Percentiles rank a stretch among this genome's conserved stretches.
Conservation (phyloP, 2,113 vertebrate genomes). For the Atrichornis clamosus region DNA sequence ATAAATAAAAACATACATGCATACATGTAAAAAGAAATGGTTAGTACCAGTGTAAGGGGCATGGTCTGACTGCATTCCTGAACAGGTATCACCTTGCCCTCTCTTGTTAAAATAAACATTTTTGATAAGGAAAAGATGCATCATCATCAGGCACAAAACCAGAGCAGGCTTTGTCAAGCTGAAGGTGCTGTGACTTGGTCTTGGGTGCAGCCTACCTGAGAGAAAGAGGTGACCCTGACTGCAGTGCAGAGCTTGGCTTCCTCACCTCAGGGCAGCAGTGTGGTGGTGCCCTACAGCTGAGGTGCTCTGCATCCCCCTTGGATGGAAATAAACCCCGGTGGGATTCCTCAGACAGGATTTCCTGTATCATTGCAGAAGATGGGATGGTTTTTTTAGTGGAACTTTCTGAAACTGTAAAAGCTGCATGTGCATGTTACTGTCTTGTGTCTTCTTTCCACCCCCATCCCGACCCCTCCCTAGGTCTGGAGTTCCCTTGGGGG, state of each 20-base stretch:
- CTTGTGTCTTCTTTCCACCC: neutral
- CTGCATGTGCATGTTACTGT: neutral
- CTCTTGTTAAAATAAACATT: neutral
- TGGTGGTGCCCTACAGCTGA: neutral
- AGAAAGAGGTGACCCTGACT: neutral
- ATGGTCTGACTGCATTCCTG: constrained; percentile 2
- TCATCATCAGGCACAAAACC: neutral
- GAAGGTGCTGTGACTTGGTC: neutral
- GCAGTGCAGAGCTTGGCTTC: neutral
- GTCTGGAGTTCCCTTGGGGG: constrained; percentile 98
- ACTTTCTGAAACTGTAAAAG: neutral
- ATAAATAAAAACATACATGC: neutral
- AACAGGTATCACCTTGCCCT: neutral
- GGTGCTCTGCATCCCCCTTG: neutral
- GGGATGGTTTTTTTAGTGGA: neutral
- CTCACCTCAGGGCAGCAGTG: neutral
- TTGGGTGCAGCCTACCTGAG: neutral
- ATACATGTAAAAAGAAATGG: neutral
- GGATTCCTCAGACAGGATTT: neutral
- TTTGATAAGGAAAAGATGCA: neutral
- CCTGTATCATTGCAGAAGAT: neutral
- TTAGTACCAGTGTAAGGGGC: neutral
- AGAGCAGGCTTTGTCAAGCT: neutral
- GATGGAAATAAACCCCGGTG: neutral
- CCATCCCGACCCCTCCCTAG: constrained; percentile 30